Evolutionary conservation across 2,797 vertebrate species (phyloP).

Genomic region (Myotis findleyi): DNA sequence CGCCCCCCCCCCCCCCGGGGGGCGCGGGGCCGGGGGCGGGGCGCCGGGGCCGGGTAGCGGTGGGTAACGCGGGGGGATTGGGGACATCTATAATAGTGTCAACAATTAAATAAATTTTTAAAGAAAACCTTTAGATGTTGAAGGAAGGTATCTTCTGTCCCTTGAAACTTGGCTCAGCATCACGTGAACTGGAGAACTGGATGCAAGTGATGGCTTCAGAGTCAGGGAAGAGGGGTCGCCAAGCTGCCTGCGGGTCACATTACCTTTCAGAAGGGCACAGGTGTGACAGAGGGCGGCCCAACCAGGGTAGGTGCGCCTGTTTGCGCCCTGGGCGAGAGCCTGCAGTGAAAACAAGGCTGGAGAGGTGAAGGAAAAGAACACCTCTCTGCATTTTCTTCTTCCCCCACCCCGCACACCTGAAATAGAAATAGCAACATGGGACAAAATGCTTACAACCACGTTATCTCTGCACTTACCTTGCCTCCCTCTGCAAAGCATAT

Average conservation of each 20-base stretch:
- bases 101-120: too few species aligned
- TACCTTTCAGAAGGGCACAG: conserved; percentile 9
- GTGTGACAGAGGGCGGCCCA: background rate
- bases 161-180: conserved; percentile 4
- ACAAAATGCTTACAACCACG: background rate
- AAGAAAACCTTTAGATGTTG: background rate
- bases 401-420: conserved; percentile 23
- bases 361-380: background rate
- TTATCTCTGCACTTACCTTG: conserved; percentile 36
- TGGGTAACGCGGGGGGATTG: too few species aligned
- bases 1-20: too few species aligned
- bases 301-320: background rate
- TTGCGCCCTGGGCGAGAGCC: background rate
- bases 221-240: background rate
- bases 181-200: background rate
- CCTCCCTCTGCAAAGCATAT: background rate
- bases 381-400: conserved; percentile 58
- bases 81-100: too few species aligned
- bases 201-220: background rate
- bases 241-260: background rate
- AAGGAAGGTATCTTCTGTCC: background rate
- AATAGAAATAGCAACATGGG: conserved; percentile 22
- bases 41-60: too few species aligned
- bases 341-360: background rate
- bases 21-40: too few species aligned